Conservation (phyloP, 2,797 vertebrate species). For the Margarornis squamiger region DNA sequence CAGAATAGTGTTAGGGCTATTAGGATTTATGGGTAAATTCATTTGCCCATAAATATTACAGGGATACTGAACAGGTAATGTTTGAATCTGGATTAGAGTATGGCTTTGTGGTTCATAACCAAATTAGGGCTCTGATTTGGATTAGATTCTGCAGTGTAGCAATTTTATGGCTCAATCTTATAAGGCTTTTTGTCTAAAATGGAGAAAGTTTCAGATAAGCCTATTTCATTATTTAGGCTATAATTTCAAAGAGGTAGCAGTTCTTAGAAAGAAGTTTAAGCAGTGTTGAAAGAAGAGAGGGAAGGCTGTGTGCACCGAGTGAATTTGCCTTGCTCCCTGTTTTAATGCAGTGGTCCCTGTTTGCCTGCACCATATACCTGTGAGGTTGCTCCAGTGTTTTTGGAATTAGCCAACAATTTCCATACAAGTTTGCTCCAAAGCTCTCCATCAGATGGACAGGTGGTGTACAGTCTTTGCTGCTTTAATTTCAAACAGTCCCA, state of each 20-base stretch:
- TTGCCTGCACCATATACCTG: fast-evolving
- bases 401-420: not conserved
- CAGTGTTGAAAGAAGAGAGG: not conserved
- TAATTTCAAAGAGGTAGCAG: not conserved
- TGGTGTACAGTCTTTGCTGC: not conserved
- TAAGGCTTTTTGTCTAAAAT: not conserved
- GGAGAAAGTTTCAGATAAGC: not conserved
- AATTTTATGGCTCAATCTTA: not conserved
- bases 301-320: not conserved
- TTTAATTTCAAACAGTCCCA: not conserved
- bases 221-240: not conserved
- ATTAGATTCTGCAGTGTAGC: not conserved
- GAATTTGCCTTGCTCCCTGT: not conserved
- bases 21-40: not conserved
- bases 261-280: not conserved
- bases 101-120: not conserved
- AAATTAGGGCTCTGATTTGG: not conserved
- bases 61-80: not conserved
- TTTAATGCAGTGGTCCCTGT: not conserved
- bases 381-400: not conserved
- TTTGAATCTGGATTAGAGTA: not conserved
- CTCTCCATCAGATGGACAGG: not conserved
- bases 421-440: not conserved
- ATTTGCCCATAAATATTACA: not conserved
- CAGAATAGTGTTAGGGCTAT: not conserved